Percentiles rank a stretch among this genome's conserved stretches.
Evolutionary conservation across 2,797 vertebrate species (phyloP).

Genomic region (Cephalopachus bancanus): DNA sequence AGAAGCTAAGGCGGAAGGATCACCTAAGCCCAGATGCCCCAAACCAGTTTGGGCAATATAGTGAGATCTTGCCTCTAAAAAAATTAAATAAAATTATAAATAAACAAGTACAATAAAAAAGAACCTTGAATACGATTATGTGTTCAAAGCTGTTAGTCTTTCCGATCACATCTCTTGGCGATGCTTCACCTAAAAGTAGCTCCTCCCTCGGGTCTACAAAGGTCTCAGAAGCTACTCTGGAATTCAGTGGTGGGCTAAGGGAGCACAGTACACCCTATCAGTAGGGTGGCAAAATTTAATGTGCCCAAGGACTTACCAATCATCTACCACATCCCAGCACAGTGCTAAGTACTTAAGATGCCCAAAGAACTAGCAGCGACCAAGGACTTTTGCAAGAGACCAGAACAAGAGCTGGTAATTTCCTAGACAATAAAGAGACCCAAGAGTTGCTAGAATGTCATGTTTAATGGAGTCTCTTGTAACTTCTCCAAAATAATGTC

Average conservation of each 20-base stretch:
- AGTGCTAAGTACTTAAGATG: neutral
- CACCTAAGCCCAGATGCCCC: neutral
- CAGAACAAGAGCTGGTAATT: neutral
- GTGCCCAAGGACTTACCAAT: neutral
- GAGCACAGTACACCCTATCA: neutral
- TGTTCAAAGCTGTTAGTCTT: neutral
- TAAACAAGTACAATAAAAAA: neutral
- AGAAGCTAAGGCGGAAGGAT: neutral
- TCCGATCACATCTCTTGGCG: neutral
- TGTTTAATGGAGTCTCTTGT: neutral
- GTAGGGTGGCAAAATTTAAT: neutral
- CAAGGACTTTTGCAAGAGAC: neutral
- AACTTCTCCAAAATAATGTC: constrained; percentile 64
- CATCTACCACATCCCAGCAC: neutral
- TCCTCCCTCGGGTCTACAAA: neutral
- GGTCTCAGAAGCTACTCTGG: neutral
- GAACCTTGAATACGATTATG: neutral
- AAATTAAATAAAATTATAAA: neutral
- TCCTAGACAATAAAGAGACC: neutral
- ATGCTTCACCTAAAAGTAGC: neutral
- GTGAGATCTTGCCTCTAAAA: neutral
- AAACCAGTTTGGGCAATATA: neutral
- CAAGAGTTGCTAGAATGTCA: neutral
- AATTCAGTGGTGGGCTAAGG: neutral
- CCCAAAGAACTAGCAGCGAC: neutral